Percentiles rank a stretch among this genome's conserved stretches.
These are phyloP conservation scores for Coranthus polyacanthus DNA, from an alignment of 2,797 vertebrate species.

Conservation along the genomic window DNA sequence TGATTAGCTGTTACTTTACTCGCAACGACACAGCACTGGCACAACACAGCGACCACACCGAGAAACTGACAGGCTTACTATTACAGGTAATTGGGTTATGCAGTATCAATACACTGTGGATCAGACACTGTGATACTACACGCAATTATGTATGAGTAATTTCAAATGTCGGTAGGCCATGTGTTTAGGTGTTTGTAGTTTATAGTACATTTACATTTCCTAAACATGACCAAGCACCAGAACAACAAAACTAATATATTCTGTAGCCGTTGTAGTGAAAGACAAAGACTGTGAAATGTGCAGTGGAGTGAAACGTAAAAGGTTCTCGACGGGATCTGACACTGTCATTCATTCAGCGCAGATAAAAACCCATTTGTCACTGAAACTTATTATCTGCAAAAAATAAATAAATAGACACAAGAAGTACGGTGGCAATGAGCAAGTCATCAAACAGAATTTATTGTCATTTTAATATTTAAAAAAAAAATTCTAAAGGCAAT, in stretches of 20 bases:
- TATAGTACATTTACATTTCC: conserved; percentile 48
- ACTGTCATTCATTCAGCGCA: conserved; percentile 77
- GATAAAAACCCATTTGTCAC: conserved; percentile 65
- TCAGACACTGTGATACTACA: background rate
- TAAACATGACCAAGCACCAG: conserved; percentile 52
- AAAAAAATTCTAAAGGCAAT: background rate
- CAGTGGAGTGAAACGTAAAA: conserved; percentile 78
- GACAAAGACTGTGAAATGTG: conserved; percentile 76
- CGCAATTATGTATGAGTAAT: background rate
- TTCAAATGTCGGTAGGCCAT: background rate
- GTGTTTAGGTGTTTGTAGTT: conserved; percentile 23
- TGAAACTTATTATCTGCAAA: conserved; percentile 19
- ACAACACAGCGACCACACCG: conserved; percentile 9
- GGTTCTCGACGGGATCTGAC: conserved; percentile 78
- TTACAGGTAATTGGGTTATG: background rate
- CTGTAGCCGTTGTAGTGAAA: conserved; percentile 49
- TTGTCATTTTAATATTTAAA: background rate
- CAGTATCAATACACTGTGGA: conserved; percentile 13
- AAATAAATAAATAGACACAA: conserved; percentile 1
- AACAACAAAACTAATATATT: conserved; percentile 74
- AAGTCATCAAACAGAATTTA: conserved; percentile 12
- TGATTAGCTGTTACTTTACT: conserved; percentile 89
- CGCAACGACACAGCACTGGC: conserved; percentile 17
- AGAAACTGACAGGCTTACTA: conserved; percentile 19
- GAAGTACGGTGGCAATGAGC: background rate